Evolutionary conservation across 2,888 invertebrate genomes (phyloP).

Genomic region (Papilio demoleus): DNA sequence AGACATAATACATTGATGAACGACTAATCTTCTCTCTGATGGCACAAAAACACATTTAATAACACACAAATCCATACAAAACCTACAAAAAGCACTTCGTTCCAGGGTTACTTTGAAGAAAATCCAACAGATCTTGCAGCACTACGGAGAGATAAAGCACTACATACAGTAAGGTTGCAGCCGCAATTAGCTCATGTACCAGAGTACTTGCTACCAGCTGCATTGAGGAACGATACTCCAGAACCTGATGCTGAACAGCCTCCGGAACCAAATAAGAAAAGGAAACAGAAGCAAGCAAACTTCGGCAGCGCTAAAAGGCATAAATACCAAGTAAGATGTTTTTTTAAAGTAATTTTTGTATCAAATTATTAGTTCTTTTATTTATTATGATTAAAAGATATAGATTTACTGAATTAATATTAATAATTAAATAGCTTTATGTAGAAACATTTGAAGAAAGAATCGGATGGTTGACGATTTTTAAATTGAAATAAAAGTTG

Average conservation of each 20-base stretch:
- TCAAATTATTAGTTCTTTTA: not conserved
- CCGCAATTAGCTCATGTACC: constrained; percentile 95
- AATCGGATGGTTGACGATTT: too few relatives aligned
- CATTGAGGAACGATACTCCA: constrained; percentile 86
- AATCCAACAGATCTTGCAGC: constrained; percentile 95
- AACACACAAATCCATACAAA: not conserved
- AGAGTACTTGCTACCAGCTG: constrained; percentile 93
- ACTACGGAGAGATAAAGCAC: constrained; percentile 91
- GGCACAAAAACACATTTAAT: not conserved
- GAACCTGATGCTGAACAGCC: constrained; percentile 62
- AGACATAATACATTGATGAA: constrained; percentile 74
- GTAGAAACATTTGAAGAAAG: not conserved
- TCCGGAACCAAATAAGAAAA: constrained; percentile 60
- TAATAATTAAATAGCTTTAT: not conserved
- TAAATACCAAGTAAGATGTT: constrained; percentile 69
- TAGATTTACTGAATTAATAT: not conserved
- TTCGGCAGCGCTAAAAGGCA: constrained; percentile 72
- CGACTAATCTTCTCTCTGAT: constrained; percentile 82
- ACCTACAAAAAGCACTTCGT: not conserved
- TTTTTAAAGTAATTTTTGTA: not conserved
- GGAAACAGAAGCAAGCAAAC: constrained; percentile 59
- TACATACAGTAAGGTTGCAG: constrained; percentile 93
- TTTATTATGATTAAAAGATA: not conserved
- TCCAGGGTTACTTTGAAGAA: constrained; percentile 94
- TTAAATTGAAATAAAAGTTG: too few relatives aligned